phyloP scores from a whole-genome alignment of 2,113 vertebrate species.

The Anarrhichthys ocellatus region DNA sequence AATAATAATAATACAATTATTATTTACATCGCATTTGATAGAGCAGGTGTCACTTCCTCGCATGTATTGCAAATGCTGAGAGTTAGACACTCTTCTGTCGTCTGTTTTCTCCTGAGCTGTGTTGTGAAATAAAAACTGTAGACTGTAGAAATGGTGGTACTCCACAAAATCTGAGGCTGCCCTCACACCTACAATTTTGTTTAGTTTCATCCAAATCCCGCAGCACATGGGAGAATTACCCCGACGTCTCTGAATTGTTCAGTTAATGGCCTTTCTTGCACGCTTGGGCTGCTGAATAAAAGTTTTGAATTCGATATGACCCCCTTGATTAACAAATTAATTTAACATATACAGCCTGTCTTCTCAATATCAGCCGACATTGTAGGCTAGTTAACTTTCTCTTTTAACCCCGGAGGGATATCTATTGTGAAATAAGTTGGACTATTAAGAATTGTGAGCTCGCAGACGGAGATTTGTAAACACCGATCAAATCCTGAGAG shows the following conservation, averaged over 20 bases:
- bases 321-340: too few relatives aligned
- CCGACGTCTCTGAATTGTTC: too few relatives aligned
- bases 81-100: slow-evolving; percentile 47
- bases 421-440: neutral
- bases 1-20: too few relatives aligned
- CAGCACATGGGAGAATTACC: neutral
- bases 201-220: slow-evolving; percentile 31
- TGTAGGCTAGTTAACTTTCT: too few relatives aligned
- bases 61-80: slow-evolving; percentile 33
- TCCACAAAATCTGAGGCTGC: slow-evolving; percentile 4
- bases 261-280: too few relatives aligned
- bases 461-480: neutral
- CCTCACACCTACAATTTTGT: slow-evolving; percentile 36
- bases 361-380: too few relatives aligned
- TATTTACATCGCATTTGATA: too few relatives aligned
- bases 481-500: neutral
- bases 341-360: too few relatives aligned
- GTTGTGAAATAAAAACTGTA: slow-evolving; percentile 16
- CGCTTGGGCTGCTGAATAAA: too few relatives aligned
- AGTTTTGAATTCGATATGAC: too few relatives aligned
- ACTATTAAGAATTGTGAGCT: neutral
- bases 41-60: slow-evolving; percentile 15
- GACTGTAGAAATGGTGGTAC: slow-evolving; percentile 32
- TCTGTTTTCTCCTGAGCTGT: slow-evolving; percentile 15
- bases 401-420: neutral